A percentile compares a stretch with the other conserved stretches of the same genome.
Conservation (phyloP, 1,140 invertebrate species). For the Chelonus insularis region DNA sequence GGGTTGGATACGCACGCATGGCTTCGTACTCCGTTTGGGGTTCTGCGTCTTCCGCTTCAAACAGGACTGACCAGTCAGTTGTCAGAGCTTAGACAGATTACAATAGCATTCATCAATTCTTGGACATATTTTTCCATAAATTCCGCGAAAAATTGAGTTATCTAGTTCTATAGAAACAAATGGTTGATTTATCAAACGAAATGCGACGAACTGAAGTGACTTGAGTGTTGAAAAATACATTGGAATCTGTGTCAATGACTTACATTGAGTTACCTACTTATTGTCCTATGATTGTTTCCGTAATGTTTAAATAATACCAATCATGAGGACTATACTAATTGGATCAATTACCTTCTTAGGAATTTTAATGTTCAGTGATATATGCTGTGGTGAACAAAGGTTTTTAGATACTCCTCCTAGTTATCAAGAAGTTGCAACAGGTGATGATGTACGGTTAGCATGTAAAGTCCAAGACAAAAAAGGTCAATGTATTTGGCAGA, state of each 20-base stretch:
- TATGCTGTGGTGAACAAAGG: slow-evolving; percentile 64
- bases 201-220: slow-evolving; percentile 16
- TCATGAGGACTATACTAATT: not conserved
- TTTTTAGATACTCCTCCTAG: slow-evolving; percentile 77
- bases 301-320: not conserved
- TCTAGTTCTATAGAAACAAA: not conserved
- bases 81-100: slow-evolving; percentile 12
- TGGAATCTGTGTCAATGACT: not conserved
- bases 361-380: not conserved
- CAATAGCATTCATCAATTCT: not conserved
- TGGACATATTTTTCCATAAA: not conserved
- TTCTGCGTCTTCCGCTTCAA: slow-evolving; percentile 55
- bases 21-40: slow-evolving; percentile 50
- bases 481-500: slow-evolving; percentile 89
- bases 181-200: not conserved
- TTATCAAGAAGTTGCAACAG: slow-evolving; percentile 88
- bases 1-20: slow-evolving; percentile 62
- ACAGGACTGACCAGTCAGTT: slow-evolving; percentile 28
- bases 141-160: no score
- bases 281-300: not conserved
- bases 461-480: slow-evolving; percentile 84
- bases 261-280: not conserved
- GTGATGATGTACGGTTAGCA: slow-evolving; percentile 75
- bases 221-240: not conserved
- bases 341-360: not conserved